These are phyloP conservation scores for Pediacus dermestoides DNA, from an alignment of 2,888 invertebrate genomes.

Conservation along the genomic window DNA sequence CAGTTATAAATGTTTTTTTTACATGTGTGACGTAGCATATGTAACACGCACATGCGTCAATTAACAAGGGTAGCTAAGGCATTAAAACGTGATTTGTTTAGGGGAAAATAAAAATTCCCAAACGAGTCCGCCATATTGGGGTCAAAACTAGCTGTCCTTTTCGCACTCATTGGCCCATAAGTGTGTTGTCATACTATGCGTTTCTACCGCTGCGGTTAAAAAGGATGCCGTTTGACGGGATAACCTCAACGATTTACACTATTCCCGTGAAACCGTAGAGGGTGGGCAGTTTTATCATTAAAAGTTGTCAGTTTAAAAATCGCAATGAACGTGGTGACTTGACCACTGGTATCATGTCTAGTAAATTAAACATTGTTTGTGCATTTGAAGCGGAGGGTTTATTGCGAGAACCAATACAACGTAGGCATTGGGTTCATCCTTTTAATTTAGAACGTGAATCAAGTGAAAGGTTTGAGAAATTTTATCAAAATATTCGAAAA, in stretches of 20 bases:
- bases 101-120: no score
- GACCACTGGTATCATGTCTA: not conserved
- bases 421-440: conserved; percentile 8
- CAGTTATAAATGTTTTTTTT: no score
- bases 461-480: conserved; percentile 8
- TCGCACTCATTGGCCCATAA: no score
- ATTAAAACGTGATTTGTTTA: no score
- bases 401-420: conserved; percentile 2
- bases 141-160: no score
- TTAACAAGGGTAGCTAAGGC: no score
- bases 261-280: not conserved
- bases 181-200: conserved; percentile 2
- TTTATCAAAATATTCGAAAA: conserved; percentile 8
- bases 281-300: not conserved
- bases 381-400: conserved; percentile 1
- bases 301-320: not conserved
- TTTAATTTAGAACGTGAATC: conserved; percentile 1
- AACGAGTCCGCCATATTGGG: no score
- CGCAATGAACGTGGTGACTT: not conserved
- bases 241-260: not conserved
- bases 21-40: no score
- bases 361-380: not conserved
- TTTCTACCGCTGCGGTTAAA: conserved; percentile 1
- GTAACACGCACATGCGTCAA: no score
- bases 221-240: not conserved